Evolutionary conservation across 92 coral and sea anemone genomes (phyloP), one percentile per base, ranked within the genome.

Genomic region (Actinostola sp.): DNA sequence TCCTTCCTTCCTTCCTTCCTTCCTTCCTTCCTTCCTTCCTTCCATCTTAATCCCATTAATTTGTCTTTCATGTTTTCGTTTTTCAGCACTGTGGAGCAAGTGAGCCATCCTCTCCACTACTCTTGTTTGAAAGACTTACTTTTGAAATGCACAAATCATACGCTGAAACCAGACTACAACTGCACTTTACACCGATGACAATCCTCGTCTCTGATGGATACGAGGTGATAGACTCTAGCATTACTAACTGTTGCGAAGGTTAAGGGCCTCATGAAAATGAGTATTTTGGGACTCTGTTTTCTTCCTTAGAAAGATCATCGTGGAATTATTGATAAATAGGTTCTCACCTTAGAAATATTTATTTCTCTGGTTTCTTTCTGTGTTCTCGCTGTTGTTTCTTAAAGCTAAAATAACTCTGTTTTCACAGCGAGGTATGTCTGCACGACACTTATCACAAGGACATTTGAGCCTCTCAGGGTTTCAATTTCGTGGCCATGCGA

Each of bases 401-500:
- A n/a, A n/a, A n/a, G n/a, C n/a, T n/a, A n/a, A n/a, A 5, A 31
- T 35, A 28, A 0, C 6, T 15, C 32, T 46, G 19, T 23, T 23
- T 31, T 27, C 49, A n/a, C 78, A 95, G 99, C 97, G 99, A 31
- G 99, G 96, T 32, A 34, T 43, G 3, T 51, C 84, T 41, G 90
- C 73, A 67, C 88, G 75, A n/a, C 97, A 86, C 78, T 65, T 92
- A 30, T 84, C 90, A 7, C 89, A 82, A 50, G 99, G 99, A 13
- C 92, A 91, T 46, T 76, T 95, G 74, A 84, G 97, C 77, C 83
- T 95, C 62, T 86, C 97, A 30, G 99, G 99, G 53, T 71, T 95
- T 42, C 99, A 95, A 86, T 67, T 95, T 48, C 93, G 99, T 52
- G 99, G 99, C 7, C 99, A 95, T 79, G 99, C 99, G 12, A 92